Evolutionary conservation across 2,113 vertebrate species (phyloP), one percentile per base, ranked within the genome.

Genomic region (Archilochus colubris): DNA sequence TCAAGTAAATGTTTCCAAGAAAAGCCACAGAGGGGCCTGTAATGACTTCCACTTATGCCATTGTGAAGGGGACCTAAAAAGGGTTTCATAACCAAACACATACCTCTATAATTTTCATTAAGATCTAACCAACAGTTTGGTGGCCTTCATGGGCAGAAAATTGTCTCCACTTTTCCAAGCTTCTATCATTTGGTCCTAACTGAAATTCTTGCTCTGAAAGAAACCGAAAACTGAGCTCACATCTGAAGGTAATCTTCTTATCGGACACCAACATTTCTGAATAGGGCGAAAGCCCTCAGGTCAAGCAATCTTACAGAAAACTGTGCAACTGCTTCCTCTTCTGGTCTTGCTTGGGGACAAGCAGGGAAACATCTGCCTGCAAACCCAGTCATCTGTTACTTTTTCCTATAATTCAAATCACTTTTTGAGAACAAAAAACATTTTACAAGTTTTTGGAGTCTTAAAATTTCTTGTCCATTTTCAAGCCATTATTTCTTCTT

Each of bases 31-130:
- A 50, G 28, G 59, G 64, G 2, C 18, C 21, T 67, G 14, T 50
- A 61, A 63, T 70, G 16, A 25, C 11, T 38, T 14, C 5, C 18
- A 23, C n/a, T 63, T 68, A 67, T 6, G 9, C 1, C 0, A 0
- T 20, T 82, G 28, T 30, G 36, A 38, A 9, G 12, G 68, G 48
- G 38, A 40, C 22, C 21, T 75, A 36, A 38, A 55, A 80, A 64
- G 12, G 3, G 3, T 21, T 40, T n/a, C n/a, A 23, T 6, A 63
- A 19, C 10, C 21, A 8, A 86, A 19, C 6, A 15, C 14, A 38
- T 9, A 13, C 22, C 28, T 21, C 13, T n/a, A 7, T 36, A 38
- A 4, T 16, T 82, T 81, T 67, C 31, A 17, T 1, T 19, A 30
- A 79, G 64, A 61, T 72, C 46, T 13, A 57, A 9, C 4, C 14